phyloP scores from a whole-genome alignment of 2,888 invertebrate genomes.

The Oxystoma pomonae region DNA sequence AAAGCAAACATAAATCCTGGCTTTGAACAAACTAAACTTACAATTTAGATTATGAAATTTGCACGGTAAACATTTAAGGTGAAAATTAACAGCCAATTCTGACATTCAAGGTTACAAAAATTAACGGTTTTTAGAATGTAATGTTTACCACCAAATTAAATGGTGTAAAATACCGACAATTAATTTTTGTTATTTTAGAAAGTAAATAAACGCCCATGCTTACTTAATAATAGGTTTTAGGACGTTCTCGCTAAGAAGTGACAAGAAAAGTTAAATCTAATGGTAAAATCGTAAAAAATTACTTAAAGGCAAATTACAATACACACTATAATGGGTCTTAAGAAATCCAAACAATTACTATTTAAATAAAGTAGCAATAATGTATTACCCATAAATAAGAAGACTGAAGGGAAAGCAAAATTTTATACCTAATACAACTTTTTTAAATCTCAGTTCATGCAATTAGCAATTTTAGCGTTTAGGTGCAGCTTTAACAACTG shows the following conservation, averaged over 20 bases:
- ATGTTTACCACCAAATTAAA: background rate
- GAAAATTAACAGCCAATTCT: background rate
- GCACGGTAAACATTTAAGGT: background rate
- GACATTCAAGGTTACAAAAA: background rate
- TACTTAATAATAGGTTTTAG: background rate
- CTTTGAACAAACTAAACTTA: background rate
- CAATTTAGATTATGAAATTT: background rate
- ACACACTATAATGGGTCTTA: background rate
- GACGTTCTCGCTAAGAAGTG: background rate
- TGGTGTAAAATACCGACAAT: background rate
- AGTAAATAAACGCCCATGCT: background rate
- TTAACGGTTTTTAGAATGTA: background rate
- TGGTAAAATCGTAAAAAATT: background rate
- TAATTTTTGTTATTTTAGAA: background rate
- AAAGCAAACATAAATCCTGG: background rate
- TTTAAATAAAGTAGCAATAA: too few relatives aligned
- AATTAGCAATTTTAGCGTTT: too few relatives aligned
- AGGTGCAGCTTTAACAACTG: too few relatives aligned
- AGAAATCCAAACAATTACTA: too few relatives aligned
- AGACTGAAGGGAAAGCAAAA: too few relatives aligned
- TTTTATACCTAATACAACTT: too few relatives aligned
- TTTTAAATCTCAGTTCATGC: too few relatives aligned
- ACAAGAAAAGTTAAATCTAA: background rate
- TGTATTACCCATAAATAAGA: too few relatives aligned
- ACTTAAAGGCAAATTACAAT: background rate